Base-by-base conservation (phyloP, 92 coral and sea anemone genomes). In the Metridium senile region DNA sequence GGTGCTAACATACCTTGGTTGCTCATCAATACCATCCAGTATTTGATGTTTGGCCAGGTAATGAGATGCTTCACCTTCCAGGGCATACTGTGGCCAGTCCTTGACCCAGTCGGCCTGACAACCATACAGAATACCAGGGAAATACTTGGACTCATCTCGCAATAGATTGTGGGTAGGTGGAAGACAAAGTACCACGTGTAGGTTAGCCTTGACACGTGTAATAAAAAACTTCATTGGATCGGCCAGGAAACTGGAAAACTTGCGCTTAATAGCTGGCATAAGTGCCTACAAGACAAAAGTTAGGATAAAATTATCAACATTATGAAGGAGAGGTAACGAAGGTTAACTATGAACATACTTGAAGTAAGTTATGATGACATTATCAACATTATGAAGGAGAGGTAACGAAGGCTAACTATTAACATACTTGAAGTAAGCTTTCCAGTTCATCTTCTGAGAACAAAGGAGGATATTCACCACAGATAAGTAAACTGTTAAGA, bases 181-280 rank as follows among this genome's bases (percentile, higher is more conserved):
- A 17, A 95, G 84, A 77, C 99, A 95, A 33, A 95, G 49, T 51
- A 92, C 89, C 61, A 95, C 81, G 81, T 95, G 99, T 35, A 95
- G 91, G 70, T 95, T 95, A 69, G 96, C 91, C 75, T 95, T 95
- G 19, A 95, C 97, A 54, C 99, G 94, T 2, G 99, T 95, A 78
- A 95, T 74, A 35, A 95, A 95, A 87, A 95, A 95, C 86, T 93
- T 95, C 97, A 93, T 95, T 16, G 99, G 99, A 67, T 95, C 99
- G 10, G 99, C 93, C 31, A 95, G 84, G 76, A 95, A 95, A 85
- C 90, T 95, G 57, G 99, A 95, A 77, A 95, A 95, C 75, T 95
- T 95, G 86, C 93, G 89, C 85, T 95, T 95, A 75, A 95, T 95
- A 31, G 96, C 93, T 30, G 99, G 99, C 99, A 95, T 95, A 72